These are phyloP conservation scores for Carduelis carduelis DNA, from an alignment of 2,797 vertebrate genomes.

Conservation along the genomic window DNA sequence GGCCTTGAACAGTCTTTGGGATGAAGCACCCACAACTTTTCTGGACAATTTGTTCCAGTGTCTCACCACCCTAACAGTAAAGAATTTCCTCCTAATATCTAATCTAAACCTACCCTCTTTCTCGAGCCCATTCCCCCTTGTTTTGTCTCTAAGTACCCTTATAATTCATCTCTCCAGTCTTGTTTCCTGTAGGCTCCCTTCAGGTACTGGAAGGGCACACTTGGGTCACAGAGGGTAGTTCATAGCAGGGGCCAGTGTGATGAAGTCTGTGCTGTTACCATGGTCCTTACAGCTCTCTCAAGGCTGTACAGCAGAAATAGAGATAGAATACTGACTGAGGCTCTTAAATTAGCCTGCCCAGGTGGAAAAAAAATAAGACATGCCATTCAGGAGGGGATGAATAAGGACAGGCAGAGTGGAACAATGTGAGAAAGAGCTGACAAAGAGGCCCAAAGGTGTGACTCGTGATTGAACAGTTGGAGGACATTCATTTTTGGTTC, in stretches of 20 bases:
- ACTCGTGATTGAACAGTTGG: not conserved
- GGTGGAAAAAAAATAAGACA: not conserved
- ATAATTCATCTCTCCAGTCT: not conserved
- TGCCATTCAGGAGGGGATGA: not conserved
- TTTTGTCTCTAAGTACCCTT: not conserved
- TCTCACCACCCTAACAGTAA: not conserved
- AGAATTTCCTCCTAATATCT: not conserved
- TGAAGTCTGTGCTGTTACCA: not conserved
- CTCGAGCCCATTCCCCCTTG: not conserved
- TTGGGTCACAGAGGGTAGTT: not conserved
- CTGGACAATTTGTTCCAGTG: not conserved
- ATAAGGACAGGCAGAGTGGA: not conserved
- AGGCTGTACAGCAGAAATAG: not conserved
- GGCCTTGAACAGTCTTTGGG: not conserved
- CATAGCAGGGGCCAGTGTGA: not conserved
- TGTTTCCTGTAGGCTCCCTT: not conserved
- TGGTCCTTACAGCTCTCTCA: not conserved
- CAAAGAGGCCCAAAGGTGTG: not conserved
- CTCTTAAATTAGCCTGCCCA: not conserved
- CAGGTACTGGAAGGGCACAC: not conserved
- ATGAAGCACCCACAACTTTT: not conserved
- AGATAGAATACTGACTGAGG: not conserved
- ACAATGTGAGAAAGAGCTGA: not conserved
- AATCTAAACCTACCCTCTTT: not conserved
- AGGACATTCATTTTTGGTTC: not conserved